Percentiles rank a stretch among this genome's conserved stretches.
These are phyloP conservation scores for Seriola rivoliana DNA, from an alignment of 2,113 vertebrate species.

Conservation along the genomic window DNA sequence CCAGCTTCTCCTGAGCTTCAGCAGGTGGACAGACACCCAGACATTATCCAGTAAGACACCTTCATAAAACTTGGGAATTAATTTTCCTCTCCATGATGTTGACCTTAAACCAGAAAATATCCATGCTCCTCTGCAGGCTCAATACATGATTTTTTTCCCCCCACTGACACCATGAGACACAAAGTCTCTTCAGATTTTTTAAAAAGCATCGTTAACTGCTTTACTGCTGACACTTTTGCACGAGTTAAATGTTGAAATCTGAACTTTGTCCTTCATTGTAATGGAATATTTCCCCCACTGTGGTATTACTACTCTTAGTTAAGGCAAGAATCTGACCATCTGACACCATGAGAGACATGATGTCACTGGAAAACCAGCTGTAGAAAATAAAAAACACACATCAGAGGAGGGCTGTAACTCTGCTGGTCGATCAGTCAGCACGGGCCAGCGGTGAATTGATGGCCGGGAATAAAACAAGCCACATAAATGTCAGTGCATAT, in stretches of 20 bases:
- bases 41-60: no score
- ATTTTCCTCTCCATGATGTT: no score
- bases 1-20: no score
- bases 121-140: no score
- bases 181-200: no score
- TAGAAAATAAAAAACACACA: constrained; percentile 18
- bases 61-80: no score
- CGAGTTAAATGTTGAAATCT: not conserved
- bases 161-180: no score
- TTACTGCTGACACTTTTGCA: not conserved
- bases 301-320: not conserved
- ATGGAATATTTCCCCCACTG: not conserved
- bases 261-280: not conserved
- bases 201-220: no score
- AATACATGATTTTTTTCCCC: no score
- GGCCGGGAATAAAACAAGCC: constrained; percentile 13
- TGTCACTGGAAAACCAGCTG: constrained; percentile 43
- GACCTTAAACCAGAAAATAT: no score
- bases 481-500: constrained; percentile 40
- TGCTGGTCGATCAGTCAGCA: constrained; percentile 28
- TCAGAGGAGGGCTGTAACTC: not conserved
- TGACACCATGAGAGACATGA: constrained; percentile 19
- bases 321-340: not conserved
- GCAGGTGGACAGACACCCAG: no score
- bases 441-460: constrained; percentile 19